Base-by-base conservation (phyloP, 2,113 vertebrate species). In the Gnathonemus echidnorhynchus region DNA sequence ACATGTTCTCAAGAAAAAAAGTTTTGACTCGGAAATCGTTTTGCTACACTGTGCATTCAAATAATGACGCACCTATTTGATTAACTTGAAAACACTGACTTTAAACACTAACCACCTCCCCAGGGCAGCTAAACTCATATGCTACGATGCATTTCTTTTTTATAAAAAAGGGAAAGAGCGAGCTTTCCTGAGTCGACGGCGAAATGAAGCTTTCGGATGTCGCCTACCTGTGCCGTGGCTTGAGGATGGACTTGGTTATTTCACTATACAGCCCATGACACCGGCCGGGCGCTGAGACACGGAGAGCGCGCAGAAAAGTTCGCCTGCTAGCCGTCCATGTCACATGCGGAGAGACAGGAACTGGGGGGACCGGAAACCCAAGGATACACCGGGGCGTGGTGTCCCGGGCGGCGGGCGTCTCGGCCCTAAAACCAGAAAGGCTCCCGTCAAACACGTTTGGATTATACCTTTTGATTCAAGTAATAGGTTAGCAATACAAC, bases 211-310 rank as follows among this genome's bases (percentile, higher is more conserved):
- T 88, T 86, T 21, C 35, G 13, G 35, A 62, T 17, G 24, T 9
- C 50, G 52, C 93, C 1, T 92, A 95, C 95, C 93, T 94, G 86
- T 74, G 56, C 21, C 19, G 84, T 89, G 19, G 21, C n/a, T 48
- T 49, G 13, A 90, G 87, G 52, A 31, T 24, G 50, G 15, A 0
- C 31, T 2, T 50, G 50, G 45, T 35, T 94, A 93, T 86, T 92
- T 86, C 0, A 90, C 70, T 66, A 42, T 62, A 1, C 88, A 91
- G 56, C 42, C 91, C 94, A 93, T 94, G 50, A 83, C 58, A 90
- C 87, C 24, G 6, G 3, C 1, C 39, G 21, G 88, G 39, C 31
- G 87, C 52, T 45, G 77, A 62, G 11, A 24, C 88, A 88, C 90
- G 91, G 89, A 85, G 53, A 13, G 89, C 90, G 91, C 77, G 45